These are phyloP conservation scores for Syritta pipiens DNA, from an alignment of 2,888 invertebrate species.

Conservation along the genomic window DNA sequence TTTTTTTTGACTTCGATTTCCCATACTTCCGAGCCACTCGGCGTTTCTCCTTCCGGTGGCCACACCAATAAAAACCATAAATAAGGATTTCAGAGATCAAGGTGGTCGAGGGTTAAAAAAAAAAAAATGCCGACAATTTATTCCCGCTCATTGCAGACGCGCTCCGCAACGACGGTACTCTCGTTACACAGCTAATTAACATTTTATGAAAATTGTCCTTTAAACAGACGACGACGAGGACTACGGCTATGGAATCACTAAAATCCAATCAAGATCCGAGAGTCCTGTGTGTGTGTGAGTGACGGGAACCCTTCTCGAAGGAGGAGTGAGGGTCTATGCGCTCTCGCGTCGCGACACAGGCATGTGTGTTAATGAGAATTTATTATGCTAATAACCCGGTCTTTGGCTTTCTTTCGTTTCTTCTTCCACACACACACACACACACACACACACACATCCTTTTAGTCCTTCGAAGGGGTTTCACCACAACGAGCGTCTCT, in stretches of 20 bases:
- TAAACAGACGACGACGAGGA: constrained; percentile 7
- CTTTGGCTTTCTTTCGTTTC: constrained; percentile 43
- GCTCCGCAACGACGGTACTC: constrained; percentile 42
- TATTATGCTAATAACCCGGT: constrained; percentile 68
- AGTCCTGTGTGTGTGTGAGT: neutral
- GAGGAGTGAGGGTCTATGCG: neutral
- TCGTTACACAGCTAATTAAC: constrained; percentile 67
- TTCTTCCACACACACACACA: neutral
- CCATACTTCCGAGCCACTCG: constrained; percentile 55
- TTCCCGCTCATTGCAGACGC: constrained; percentile 15
- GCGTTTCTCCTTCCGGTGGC: constrained; percentile 36
- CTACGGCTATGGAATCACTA: constrained; percentile 45
- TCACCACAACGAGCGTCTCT: neutral
- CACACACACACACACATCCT: constrained; percentile 20
- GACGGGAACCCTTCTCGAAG: constrained; percentile 38
- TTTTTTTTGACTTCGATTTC: constrained; percentile 43
- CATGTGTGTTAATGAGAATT: constrained; percentile 63
- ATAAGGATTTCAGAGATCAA: constrained; percentile 49
- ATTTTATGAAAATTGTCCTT: constrained; percentile 53
- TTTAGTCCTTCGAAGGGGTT: constrained; percentile 50
- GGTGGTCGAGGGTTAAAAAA: constrained; percentile 35
- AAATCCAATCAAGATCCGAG: constrained; percentile 52
- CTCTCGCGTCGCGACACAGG: constrained; percentile 5
- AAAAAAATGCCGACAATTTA: constrained; percentile 44
- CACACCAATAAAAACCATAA: constrained; percentile 49